Conservation (phyloP, 2,888 invertebrate species). For the Byasa hedistus region DNA sequence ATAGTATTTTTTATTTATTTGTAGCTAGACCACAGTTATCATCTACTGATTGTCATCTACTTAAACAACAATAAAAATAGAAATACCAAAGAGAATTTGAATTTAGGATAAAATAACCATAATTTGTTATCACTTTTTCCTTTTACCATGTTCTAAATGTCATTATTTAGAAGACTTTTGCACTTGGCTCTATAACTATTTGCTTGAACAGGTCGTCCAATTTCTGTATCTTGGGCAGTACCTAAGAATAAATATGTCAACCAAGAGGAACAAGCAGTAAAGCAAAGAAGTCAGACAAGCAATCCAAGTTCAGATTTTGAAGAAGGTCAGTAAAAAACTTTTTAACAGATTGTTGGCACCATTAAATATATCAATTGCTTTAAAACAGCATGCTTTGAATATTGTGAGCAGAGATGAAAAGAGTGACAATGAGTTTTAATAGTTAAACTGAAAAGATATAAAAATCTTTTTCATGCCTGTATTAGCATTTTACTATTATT, state of each 20-base stretch:
- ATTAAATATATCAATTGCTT: too few species aligned
- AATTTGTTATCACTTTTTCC: background rate
- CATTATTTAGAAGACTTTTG: background rate
- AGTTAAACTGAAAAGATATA: too few species aligned
- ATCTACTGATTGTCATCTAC: too few species aligned
- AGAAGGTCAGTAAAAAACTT: slow-evolving; percentile 14
- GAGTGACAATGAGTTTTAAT: too few species aligned
- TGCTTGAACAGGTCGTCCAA: slow-evolving; percentile 75
- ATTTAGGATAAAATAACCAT: background rate
- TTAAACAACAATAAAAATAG: too few species aligned
- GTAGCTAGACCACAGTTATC: too few species aligned
- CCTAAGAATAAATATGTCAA: slow-evolving; percentile 85
- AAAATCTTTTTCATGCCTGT: too few species aligned
- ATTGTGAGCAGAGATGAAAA: background rate
- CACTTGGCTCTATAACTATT: background rate
- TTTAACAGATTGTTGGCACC: background rate
- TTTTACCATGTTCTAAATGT: background rate
- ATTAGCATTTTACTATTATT: too few species aligned
- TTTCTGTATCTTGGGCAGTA: slow-evolving; percentile 91
- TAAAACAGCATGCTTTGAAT: too few species aligned
- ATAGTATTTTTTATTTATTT: too few species aligned
- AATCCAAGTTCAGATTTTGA: slow-evolving; percentile 32
- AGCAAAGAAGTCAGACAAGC: slow-evolving; percentile 36
- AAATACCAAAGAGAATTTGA: too few species aligned
- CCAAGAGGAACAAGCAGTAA: slow-evolving; percentile 40